Conservation (phyloP, 2,797 vertebrate genomes). For the Acrossocheilus fasciatus region DNA sequence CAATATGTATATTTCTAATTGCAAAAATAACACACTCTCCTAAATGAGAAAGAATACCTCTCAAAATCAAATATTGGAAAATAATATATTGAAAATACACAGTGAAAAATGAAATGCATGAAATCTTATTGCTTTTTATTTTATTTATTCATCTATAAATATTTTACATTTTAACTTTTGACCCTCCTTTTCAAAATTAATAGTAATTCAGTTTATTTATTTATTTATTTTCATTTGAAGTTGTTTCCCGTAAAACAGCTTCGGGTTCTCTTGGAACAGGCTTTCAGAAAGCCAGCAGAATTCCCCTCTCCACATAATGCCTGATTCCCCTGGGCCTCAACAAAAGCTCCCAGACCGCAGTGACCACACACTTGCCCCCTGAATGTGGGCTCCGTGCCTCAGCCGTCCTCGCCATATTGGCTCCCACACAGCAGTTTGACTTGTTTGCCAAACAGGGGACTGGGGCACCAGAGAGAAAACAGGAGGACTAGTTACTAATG, state of each 20-base stretch:
- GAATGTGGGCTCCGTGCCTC: conserved; percentile 39
- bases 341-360: conserved; percentile 44
- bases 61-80: neutral
- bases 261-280: neutral
- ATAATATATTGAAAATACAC: neutral
- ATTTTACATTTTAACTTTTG: neutral
- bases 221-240: neutral
- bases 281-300: conserved; percentile 24
- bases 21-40: no score
- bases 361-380: conserved; percentile 52
- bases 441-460: conserved; percentile 16
- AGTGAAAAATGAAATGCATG: neutral
- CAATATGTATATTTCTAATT: no score
- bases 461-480: neutral
- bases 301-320: conserved; percentile 47
- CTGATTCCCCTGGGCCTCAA: conserved; percentile 42
- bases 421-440: conserved; percentile 39
- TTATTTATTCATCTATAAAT: neutral
- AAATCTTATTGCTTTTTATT: neutral
- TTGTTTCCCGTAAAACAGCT: neutral
- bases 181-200: neutral
- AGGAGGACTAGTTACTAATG: conserved; percentile 6
- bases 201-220: neutral
- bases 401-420: neutral
- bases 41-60: no score